phyloP scores from a whole-genome alignment of 2,888 invertebrate genomes.

The Ashinkailepas kermadecensis region DNA sequence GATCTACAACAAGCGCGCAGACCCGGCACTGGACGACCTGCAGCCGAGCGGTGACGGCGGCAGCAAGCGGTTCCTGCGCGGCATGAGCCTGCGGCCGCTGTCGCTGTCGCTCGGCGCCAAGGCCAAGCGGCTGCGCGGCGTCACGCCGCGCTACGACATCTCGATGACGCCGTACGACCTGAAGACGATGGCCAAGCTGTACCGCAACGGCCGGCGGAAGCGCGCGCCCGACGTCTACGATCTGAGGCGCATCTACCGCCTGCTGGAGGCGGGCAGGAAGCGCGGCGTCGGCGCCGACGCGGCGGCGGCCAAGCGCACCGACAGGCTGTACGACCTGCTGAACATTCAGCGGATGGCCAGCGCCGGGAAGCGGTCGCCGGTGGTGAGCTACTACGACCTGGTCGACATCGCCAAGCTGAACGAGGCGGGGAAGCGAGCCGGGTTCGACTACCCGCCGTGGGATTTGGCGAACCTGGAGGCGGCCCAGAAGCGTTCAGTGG shows the following conservation, averaged over 20 bases:
- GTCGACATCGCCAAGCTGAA: not conserved
- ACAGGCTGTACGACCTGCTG: not conserved
- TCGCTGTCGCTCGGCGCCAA: not conserved
- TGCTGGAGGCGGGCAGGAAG: not conserved
- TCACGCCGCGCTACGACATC: slow-evolving; percentile 9
- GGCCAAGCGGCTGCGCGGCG: not conserved
- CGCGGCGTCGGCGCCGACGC: not conserved
- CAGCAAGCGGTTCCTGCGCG: slow-evolving; percentile 4
- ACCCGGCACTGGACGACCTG: too few species aligned
- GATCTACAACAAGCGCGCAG: not conserved
- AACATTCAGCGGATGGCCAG: not conserved
- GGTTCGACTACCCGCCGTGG: not conserved
- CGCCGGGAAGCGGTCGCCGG: not conserved
- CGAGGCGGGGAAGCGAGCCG: not conserved
- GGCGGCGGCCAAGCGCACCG: not conserved
- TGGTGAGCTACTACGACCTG: slow-evolving; percentile 6
- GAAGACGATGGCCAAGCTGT: not conserved
- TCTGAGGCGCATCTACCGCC: not conserved
- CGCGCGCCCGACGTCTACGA: slow-evolving; percentile 2
- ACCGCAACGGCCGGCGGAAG: not conserved
- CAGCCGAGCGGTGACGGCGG: too few species aligned
- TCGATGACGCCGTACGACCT: slow-evolving; percentile 8
- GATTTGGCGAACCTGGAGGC: not conserved
- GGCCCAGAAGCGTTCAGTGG: not conserved
- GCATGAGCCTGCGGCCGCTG: slow-evolving; percentile 2